Conservation (phyloP, 2,113 vertebrate genomes). For the Turnix velox region DNA sequence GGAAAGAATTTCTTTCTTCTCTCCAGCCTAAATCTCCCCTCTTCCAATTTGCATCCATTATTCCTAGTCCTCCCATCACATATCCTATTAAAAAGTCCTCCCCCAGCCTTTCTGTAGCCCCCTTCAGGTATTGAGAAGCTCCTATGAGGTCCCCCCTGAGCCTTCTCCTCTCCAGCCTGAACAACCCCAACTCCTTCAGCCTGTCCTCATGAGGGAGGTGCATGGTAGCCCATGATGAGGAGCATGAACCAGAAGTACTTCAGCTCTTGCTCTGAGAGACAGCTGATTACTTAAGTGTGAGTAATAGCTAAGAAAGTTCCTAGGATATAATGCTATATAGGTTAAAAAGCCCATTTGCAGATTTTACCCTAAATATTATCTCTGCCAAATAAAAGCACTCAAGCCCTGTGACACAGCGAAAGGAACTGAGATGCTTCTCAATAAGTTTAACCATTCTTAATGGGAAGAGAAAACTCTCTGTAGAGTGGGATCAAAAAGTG, state of each 20-base stretch:
- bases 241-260: neutral
- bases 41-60: no score
- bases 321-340: neutral
- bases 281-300: neutral
- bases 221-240: no score
- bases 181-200: no score
- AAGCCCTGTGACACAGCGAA: neutral
- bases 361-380: neutral
- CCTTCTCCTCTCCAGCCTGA: no score
- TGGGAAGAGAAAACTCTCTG: neutral
- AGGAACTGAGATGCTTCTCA: neutral
- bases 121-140: no score
- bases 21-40: no score
- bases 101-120: no score
- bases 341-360: neutral
- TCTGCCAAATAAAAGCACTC: neutral
- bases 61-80: no score
- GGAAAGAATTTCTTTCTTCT: no score
- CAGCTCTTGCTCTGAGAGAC: neutral
- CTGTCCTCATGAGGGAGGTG: no score
- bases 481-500: neutral
- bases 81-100: no score
- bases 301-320: neutral
- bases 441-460: neutral
- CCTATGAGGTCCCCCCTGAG: no score